phyloP scores from a whole-genome alignment of 2,113 vertebrate species.

The Anhinga rufa region DNA sequence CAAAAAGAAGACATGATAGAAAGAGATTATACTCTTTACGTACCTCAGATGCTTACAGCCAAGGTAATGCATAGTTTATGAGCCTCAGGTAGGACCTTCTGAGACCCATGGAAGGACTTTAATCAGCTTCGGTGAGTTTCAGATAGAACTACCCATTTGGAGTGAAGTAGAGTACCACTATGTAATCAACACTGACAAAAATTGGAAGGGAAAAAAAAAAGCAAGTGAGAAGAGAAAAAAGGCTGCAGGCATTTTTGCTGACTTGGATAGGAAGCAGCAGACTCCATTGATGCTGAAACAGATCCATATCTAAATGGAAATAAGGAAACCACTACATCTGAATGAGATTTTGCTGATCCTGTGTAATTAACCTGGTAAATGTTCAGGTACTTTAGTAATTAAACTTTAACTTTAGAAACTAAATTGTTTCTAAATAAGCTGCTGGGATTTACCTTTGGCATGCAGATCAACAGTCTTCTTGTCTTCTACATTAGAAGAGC shows the following conservation, averaged over 20 bases:
- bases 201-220: neutral
- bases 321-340: constrained; percentile 16
- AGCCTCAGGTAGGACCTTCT: neutral
- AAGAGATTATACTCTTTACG: neutral
- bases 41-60: neutral
- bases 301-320: constrained; percentile 47
- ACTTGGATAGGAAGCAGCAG: neutral
- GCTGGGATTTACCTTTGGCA: neutral
- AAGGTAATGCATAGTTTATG: neutral
- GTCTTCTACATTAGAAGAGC: neutral
- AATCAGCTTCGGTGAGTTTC: neutral
- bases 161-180: neutral
- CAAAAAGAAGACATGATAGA: constrained; percentile 4
- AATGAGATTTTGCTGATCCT: constrained; percentile 51
- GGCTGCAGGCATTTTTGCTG: neutral
- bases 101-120: neutral
- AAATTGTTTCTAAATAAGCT: constrained; percentile 37
- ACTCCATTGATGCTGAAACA: neutral
- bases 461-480: neutral
- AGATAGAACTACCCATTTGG: neutral
- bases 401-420: constrained; percentile 30
- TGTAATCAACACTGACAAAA: neutral
- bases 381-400: constrained; percentile 32
- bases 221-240: neutral
- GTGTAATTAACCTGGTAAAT: constrained; percentile 39